A percentile compares a stretch with the other conserved stretches of the same genome.
Evolutionary conservation across 92 coral and sea anemone species (phyloP).

Genomic region (Hydrozoanthus gracilis): DNA sequence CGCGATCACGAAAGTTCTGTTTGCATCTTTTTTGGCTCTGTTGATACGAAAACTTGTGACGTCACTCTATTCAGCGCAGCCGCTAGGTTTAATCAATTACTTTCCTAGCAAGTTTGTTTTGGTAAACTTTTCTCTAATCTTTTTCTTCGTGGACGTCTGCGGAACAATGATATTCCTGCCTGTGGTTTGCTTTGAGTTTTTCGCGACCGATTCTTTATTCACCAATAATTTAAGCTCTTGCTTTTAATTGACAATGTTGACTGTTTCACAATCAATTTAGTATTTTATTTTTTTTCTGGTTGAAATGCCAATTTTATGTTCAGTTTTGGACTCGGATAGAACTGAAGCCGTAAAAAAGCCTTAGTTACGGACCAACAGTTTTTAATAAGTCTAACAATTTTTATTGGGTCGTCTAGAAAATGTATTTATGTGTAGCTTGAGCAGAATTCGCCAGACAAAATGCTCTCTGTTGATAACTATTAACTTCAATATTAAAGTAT

Average conservation of each 20-base stretch:
- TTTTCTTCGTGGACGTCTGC: conserved; percentile 20
- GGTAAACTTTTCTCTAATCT: conserved; percentile 32
- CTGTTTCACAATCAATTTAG: neutral
- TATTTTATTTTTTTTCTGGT: neutral
- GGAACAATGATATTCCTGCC: neutral
- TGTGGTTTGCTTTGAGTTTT: neutral
- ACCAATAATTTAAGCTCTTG: neutral
- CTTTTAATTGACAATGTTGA: too few relatives aligned
- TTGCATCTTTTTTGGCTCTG: conserved; percentile 41
- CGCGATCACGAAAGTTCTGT: conserved; percentile 44
- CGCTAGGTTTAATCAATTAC: conserved; percentile 52
- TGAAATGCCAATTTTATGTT: neutral
- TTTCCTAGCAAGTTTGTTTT: conserved; percentile 37
- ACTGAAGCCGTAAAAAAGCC: neutral
- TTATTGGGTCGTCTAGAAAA: too few relatives aligned
- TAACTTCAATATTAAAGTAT: conserved; percentile 16
- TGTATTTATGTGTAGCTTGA: neutral
- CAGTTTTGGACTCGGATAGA: neutral
- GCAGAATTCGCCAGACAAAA: neutral
- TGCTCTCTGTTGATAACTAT: neutral
- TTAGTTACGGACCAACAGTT: neutral
- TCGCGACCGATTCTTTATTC: conserved; percentile 1
- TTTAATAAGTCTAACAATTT: neutral
- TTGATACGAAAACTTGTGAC: conserved; percentile 45
- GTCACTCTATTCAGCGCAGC: conserved; percentile 39